Base-by-base conservation (phyloP, 2,888 invertebrate genomes). In the Drosophila pegasa region DNA sequence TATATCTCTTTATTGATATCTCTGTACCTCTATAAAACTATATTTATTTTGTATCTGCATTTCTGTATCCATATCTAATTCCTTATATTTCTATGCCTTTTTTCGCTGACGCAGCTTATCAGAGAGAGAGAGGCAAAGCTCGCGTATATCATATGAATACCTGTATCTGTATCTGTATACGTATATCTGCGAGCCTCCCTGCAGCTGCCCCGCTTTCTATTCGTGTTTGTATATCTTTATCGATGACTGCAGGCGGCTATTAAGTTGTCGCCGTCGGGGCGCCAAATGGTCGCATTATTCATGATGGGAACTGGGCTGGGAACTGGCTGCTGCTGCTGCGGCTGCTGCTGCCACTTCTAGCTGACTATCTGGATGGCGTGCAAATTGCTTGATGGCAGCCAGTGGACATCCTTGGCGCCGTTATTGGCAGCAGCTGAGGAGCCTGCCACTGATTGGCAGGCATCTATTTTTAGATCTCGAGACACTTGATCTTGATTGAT, bases 261-360 rank as follows among this genome's bases (percentile, higher is more conserved):
- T 85, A 85, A 88, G 78, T 88, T 88, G 88, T 88, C 89, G 84
- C 84, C 84, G 71, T 59, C 60, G 74, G 62, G 89, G 87, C 89
- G 84, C 89, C 84, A 85, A 84, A 64, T 59, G 55, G 55, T 50
- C 74, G 81, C 84, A 70, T 69, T 84, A 88, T 87, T 80, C 89
- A 82, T 87, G 82, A 75, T 89, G 89, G 86, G 89, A 79, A 79
- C 79, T 79, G 86, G 79, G 82, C 62, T 61, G 58, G 45, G 40
- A 52, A 52, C 52, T 52, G 52, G 52, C 52, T 38, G 52, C 35
- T 51, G 33, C 18, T 18, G 20, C 29, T 8, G 29, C 16, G 16
- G 18, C 9, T 38, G 38, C 31, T 33, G 31, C 31, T 33, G 31
- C 38, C 45, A 45, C 47, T 48, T 31, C 20, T 55, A n/a, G 51